A percentile compares a stretch with the other conserved stretches of the same genome.
These are phyloP conservation scores for Heterotis niloticus DNA, from an alignment of 2,113 vertebrate species.

Conservation along the genomic window DNA sequence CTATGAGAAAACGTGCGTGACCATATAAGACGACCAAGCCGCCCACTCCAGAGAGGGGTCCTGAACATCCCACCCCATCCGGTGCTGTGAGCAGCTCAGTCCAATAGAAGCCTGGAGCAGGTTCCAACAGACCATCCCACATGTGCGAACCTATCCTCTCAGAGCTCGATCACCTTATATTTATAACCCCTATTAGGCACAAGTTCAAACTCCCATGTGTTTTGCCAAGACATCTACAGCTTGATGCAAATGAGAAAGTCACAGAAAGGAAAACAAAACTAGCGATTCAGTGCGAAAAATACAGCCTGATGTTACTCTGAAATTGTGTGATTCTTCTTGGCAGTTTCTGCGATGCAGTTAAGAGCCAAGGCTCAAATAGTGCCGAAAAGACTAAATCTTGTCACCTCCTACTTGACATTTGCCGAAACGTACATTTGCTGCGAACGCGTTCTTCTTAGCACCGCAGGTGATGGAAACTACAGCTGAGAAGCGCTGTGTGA, in stretches of 20 bases:
- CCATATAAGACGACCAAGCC: constrained; percentile 26
- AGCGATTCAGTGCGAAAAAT: background rate
- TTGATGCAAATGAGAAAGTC: constrained; percentile 9
- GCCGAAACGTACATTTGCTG: too few species aligned
- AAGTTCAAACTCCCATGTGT: constrained; percentile 15
- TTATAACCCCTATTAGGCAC: constrained; percentile 25
- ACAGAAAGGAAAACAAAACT: constrained; percentile 17
- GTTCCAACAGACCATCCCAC: background rate
- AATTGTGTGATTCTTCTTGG: too few species aligned
- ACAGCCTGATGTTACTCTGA: too few species aligned
- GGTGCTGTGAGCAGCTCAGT: background rate
- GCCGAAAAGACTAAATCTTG: too few species aligned
- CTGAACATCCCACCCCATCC: background rate
- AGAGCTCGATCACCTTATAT: constrained; percentile 20
- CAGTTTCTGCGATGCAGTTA: too few species aligned
- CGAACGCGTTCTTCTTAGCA: too few species aligned
- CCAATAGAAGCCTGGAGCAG: background rate
- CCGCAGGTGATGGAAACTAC: too few species aligned
- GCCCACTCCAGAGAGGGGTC: constrained; percentile 8
- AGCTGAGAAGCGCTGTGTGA: too few species aligned
- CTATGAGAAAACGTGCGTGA: background rate
- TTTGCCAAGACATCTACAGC: constrained; percentile 1
- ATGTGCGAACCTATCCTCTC: background rate
- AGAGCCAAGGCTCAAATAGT: too few species aligned
- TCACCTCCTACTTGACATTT: too few species aligned